Conservation (phyloP, 2,797 vertebrate genomes). For the Malacoctenus gilli region DNA sequence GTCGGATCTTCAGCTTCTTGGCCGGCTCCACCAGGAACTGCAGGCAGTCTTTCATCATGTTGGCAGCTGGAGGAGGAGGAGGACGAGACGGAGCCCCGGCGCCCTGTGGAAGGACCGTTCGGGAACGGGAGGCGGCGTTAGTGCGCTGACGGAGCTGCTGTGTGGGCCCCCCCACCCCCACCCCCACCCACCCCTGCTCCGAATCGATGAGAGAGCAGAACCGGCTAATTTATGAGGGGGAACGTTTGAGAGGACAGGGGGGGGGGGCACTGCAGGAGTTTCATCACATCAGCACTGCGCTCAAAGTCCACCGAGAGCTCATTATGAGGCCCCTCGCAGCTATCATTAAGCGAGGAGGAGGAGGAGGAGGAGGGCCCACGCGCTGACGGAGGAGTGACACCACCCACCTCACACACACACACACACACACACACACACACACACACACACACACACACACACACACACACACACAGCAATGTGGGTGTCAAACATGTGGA, state of each 20-base stretch:
- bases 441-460: no score
- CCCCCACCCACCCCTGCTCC: no score
- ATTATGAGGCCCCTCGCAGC: slow-evolving; percentile 41
- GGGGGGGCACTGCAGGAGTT: slow-evolving; percentile 62
- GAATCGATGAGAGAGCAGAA: slow-evolving; percentile 66
- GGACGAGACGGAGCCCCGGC: no score
- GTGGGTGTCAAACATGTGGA: slow-evolving; percentile 1
- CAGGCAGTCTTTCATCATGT: slow-evolving; percentile 84
- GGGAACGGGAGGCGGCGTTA: slow-evolving; percentile 33
- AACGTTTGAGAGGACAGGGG: slow-evolving; percentile 5
- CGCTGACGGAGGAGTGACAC: no score
- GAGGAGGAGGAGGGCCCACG: slow-evolving; percentile 1
- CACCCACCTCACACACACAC: no score
- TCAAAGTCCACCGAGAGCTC: slow-evolving; percentile 49
- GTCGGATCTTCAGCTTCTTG: slow-evolving; percentile 82
- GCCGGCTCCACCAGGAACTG: slow-evolving; percentile 84
- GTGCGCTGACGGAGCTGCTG: slow-evolving; percentile 48
- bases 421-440: no score
- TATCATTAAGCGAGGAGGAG: slow-evolving; percentile 22
- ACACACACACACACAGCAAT: no score
- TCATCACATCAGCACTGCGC: slow-evolving; percentile 52
- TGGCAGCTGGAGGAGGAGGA: slow-evolving; percentile 58
- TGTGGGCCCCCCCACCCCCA: slow-evolving; percentile 33
- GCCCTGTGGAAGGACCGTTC: slow-evolving; percentile 51
- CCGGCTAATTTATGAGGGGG: slow-evolving; percentile 55